These are phyloP conservation scores for Diorhabda elongata DNA, from an alignment of 1,140 invertebrate genomes.

Conservation along the genomic window DNA sequence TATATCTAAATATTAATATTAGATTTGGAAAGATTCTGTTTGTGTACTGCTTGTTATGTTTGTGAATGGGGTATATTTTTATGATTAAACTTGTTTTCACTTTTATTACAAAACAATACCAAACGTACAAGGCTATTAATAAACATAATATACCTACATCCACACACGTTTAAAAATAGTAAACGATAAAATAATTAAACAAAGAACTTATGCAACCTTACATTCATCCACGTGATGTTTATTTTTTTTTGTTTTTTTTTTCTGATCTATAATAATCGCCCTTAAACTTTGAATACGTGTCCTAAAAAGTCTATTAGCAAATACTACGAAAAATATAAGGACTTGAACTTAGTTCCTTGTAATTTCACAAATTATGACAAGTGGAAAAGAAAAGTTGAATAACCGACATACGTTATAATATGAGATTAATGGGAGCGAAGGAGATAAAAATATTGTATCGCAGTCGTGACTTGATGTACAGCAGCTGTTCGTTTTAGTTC, in stretches of 20 bases:
- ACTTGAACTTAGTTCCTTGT: neutral
- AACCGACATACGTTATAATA: neutral
- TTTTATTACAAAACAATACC: too few species aligned
- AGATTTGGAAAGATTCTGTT: too few species aligned
- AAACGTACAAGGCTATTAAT: neutral
- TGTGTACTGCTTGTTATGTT: too few species aligned
- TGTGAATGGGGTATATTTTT: too few species aligned
- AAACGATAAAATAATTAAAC: neutral
- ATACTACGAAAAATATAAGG: neutral
- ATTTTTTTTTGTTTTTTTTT: neutral
- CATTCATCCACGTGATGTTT: neutral
- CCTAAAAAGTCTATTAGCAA: too few species aligned
- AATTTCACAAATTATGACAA: slow-evolving; percentile 11
- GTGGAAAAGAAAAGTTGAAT: neutral
- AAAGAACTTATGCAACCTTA: neutral
- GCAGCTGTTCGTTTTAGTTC: slow-evolving; percentile 28
- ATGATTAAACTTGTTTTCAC: too few species aligned
- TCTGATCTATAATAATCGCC: too few species aligned
- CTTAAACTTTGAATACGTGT: too few species aligned
- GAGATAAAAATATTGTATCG: neutral
- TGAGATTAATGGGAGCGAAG: neutral
- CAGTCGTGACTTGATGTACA: slow-evolving; percentile 5
- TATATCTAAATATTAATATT: too few species aligned
- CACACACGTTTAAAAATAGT: neutral
- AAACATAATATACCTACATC: neutral